phyloP scores from a whole-genome alignment of 2,888 invertebrate genomes.

The Rugalucina vietnamica region DNA sequence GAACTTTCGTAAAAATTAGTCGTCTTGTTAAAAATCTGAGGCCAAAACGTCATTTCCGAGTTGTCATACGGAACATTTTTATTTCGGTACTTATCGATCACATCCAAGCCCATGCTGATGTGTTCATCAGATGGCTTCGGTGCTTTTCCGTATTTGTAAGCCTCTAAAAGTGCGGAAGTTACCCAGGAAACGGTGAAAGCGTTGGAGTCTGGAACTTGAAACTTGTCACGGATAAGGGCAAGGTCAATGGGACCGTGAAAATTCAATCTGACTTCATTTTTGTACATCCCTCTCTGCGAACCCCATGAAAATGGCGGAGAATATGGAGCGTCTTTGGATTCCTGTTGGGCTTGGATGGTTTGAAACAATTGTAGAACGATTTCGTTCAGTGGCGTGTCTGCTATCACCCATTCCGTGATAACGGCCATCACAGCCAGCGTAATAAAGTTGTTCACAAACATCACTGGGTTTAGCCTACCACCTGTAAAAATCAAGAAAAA shows the following conservation, averaged over 20 bases:
- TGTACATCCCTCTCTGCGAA: constrained; percentile 69
- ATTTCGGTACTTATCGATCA: constrained; percentile 64
- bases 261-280: constrained; percentile 72
- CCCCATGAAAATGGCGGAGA: constrained; percentile 61
- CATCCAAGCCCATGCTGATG: constrained; percentile 55
- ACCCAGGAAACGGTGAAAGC: constrained; percentile 73
- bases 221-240: constrained; percentile 59
- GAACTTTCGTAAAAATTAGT: constrained; percentile 63
- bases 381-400: not conserved
- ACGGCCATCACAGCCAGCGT: too few species aligned
- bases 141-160: constrained; percentile 57
- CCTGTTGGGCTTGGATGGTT: not conserved
- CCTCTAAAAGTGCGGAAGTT: constrained; percentile 61
- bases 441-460: too few species aligned
- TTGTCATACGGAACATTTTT: constrained; percentile 64
- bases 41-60: constrained; percentile 75
- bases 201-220: constrained; percentile 68
- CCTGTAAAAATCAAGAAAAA: too few species aligned
- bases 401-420: not conserved
- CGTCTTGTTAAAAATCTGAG: constrained; percentile 66
- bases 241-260: constrained; percentile 68
- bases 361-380: not conserved
- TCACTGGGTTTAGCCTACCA: too few species aligned
- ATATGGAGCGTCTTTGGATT: not conserved
- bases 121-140: constrained; percentile 56